A percentile compares a stretch with the other conserved stretches of the same genome.
Conservation (phyloP, 2,113 vertebrate genomes). For the Vulpes vulpes region DNA sequence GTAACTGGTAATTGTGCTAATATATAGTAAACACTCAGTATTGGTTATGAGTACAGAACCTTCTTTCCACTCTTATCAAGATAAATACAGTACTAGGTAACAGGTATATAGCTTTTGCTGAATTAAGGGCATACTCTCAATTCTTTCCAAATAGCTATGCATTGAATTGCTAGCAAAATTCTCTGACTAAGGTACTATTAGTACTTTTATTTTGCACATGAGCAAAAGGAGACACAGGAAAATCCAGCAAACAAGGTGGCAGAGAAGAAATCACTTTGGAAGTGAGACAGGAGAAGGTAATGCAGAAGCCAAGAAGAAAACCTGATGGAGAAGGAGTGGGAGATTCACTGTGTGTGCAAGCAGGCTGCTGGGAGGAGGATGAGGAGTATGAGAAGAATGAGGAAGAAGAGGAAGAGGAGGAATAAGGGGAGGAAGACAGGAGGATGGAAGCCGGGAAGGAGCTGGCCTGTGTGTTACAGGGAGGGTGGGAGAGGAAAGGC, state of each 20-base stretch:
- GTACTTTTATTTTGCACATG: background rate
- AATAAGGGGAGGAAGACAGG: fast-evolving
- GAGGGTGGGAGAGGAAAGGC: fast-evolving
- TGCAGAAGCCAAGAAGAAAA: fast-evolving
- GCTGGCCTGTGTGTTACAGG: fast-evolving
- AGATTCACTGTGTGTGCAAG: fast-evolving
- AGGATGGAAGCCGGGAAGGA: fast-evolving
- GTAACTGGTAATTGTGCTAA: background rate
- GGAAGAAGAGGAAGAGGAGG: fast-evolving
- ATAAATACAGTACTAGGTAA: background rate
- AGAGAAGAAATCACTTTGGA: background rate
- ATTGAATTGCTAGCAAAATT: background rate
- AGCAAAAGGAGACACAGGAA: background rate
- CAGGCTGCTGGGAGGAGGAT: fast-evolving
- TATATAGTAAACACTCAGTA: background rate
- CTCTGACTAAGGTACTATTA: background rate
- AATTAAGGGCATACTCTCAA: background rate
- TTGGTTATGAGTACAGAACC: background rate
- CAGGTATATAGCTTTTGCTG: fast-evolving
- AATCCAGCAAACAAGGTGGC: background rate
- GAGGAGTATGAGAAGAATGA: fast-evolving
- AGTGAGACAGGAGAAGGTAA: background rate
- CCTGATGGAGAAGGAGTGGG: fast-evolving
- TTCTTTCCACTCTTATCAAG: background rate
- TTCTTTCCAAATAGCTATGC: background rate